Percentiles rank a stretch among this genome's conserved stretches.
These are phyloP conservation scores for Ictalurus furcatus DNA, from an alignment of 2,113 vertebrate species.

Conservation along the genomic window DNA sequence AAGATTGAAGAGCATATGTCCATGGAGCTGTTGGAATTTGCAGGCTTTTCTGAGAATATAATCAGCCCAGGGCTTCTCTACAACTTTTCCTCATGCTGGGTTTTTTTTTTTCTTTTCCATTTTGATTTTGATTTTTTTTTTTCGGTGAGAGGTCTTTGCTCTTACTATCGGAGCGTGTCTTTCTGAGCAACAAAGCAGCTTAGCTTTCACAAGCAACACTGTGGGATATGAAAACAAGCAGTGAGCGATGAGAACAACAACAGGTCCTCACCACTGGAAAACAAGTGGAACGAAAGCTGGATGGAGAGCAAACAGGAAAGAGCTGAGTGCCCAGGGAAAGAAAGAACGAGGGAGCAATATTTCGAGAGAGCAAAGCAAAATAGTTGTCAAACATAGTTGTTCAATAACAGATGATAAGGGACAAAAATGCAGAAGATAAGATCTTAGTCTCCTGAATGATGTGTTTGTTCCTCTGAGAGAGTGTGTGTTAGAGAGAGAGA, in stretches of 20 bases:
- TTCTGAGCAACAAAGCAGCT: slow-evolving; percentile 26
- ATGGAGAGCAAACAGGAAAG: slow-evolving; percentile 49
- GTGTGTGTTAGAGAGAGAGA: slow-evolving; percentile 12
- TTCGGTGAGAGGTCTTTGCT: background rate
- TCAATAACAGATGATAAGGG: slow-evolving; percentile 26
- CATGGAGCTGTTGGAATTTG: background rate
- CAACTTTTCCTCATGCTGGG: background rate
- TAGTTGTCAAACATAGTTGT: background rate
- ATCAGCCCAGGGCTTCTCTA: background rate
- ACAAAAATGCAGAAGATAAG: slow-evolving; percentile 18
- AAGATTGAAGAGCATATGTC: background rate
- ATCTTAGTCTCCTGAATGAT: slow-evolving; percentile 30
- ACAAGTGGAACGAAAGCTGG: slow-evolving; percentile 29
- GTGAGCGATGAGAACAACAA: slow-evolving; percentile 17
- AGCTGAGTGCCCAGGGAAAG: slow-evolving; percentile 23
- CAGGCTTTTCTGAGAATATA: background rate
- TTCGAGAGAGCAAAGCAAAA: slow-evolving; percentile 20
- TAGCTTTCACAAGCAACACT: background rate
- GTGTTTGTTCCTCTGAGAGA: slow-evolving; percentile 30
- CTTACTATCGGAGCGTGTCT: background rate
- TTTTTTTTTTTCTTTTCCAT: background rate
- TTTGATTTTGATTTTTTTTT: background rate
- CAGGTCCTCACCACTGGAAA: slow-evolving; percentile 35
- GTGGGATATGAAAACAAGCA: slow-evolving; percentile 46
- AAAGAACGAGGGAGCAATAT: slow-evolving; percentile 18